Percentiles rank a stretch among this genome's conserved stretches.
phyloP scores from a whole-genome alignment of 1,140 invertebrate genomes.

The Papilio glaucus region DNA sequence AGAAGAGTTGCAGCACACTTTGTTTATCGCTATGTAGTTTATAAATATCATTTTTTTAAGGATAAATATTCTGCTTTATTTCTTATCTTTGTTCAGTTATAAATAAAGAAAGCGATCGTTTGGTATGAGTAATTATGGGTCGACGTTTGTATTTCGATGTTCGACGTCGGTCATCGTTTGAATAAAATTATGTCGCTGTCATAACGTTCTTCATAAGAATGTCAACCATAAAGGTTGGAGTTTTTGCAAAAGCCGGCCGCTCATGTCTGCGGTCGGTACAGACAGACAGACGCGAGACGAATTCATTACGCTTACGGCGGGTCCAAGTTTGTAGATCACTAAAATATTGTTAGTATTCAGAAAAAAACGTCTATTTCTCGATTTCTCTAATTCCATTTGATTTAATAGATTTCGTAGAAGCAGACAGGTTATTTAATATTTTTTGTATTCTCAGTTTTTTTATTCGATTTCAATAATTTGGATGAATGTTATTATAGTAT shows the following conservation, averaged over 20 bases:
- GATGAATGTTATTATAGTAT: too few relatives aligned
- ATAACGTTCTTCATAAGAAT: conserved; percentile 59
- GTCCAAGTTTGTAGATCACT: conserved; percentile 9
- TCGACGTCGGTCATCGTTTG: conserved; percentile 48
- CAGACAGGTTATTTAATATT: background rate
- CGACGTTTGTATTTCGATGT: conserved; percentile 49
- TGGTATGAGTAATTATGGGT: conserved; percentile 52
- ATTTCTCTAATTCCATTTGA: conserved; percentile 7
- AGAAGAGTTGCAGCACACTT: too few relatives aligned
- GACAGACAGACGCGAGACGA: conserved; percentile 41
- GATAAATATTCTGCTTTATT: background rate
- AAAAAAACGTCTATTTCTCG: background rate
- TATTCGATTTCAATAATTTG: too few relatives aligned
- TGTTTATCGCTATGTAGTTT: too few relatives aligned
- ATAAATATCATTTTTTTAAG: background rate
- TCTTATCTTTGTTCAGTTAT: conserved; percentile 5
- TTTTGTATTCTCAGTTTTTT: too few relatives aligned
- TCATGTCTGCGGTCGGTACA: conserved; percentile 39
- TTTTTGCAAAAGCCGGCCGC: conserved; percentile 45
- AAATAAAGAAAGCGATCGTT: conserved; percentile 47
- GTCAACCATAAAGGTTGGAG: conserved; percentile 54
- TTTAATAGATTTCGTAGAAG: background rate
- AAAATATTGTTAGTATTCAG: conserved; percentile 21
- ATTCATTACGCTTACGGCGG: conserved; percentile 38
- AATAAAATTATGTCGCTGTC: conserved; percentile 63